Evolutionary conservation across 2,113 vertebrate genomes (phyloP).

Genomic region (Otis tarda): DNA sequence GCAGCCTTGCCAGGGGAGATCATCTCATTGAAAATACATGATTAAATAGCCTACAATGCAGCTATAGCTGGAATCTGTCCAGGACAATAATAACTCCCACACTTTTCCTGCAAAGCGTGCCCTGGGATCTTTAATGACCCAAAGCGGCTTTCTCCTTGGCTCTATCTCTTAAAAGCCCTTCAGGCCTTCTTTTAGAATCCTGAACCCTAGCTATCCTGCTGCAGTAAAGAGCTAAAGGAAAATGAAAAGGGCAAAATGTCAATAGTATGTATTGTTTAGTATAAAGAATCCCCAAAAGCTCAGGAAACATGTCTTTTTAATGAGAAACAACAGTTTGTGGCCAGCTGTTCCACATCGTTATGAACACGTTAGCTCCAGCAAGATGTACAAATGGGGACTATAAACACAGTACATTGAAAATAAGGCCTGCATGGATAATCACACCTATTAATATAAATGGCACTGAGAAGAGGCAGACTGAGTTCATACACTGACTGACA

Average conservation of each 20-base stretch:
- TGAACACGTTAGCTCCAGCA: conserved; percentile 46
- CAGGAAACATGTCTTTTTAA: conserved; percentile 64
- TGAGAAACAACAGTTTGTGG: conserved; percentile 60
- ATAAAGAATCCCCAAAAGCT: conserved; percentile 62
- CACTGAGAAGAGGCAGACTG: conserved; percentile 42
- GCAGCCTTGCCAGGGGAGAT: neutral
- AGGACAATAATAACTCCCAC: neutral
- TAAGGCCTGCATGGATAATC: conserved; percentile 50
- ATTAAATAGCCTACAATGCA: neutral
- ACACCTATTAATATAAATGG: conserved; percentile 62
- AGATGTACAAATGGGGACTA: conserved; percentile 43
- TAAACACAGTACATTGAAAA: conserved; percentile 54
- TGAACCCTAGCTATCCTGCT: neutral
- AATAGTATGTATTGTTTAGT: conserved; percentile 41
- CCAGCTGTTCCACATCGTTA: conserved; percentile 67
- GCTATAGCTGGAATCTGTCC: neutral
- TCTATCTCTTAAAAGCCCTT: neutral
- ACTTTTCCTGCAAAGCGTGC: neutral
- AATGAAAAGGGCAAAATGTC: conserved; percentile 60
- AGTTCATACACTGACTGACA: conserved; percentile 27
- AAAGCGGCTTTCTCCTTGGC: neutral
- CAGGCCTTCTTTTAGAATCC: neutral
- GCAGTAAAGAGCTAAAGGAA: conserved; percentile 21
- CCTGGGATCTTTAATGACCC: neutral
- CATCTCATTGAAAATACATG: neutral